Base-by-base conservation (phyloP, 2,888 invertebrate species). In the Lagria hirta region DNA sequence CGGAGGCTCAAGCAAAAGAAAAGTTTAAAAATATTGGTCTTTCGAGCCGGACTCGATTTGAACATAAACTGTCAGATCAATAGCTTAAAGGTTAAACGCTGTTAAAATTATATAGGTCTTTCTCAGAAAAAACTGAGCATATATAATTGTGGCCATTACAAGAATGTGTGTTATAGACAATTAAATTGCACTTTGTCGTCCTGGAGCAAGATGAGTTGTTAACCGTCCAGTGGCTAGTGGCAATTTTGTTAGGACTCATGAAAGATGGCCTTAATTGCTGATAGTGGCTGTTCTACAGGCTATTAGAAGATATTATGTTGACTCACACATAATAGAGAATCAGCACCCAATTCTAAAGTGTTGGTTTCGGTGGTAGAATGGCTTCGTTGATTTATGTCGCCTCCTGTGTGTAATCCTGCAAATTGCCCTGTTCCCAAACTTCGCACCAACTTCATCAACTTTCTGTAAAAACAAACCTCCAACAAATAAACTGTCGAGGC, bases 131-230 rank as follows among this genome's bases (percentile, higher is more conserved):
- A n/a, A n/a, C n/a, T n/a, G n/a, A n/a, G n/a, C n/a, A n/a, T n/a
- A n/a, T n/a, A n/a, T n/a, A n/a, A n/a, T n/a, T n/a, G n/a, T n/a
- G n/a, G n/a, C n/a, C n/a, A n/a, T n/a, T n/a, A n/a, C n/a, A n/a
- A n/a, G n/a, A n/a, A n/a, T n/a, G n/a, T n/a, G n/a, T n/a, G n/a
- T n/a, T n/a, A n/a, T n/a, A n/a, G n/a, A n/a, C n/a, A n/a, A n/a
- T n/a, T n/a, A n/a, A n/a, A n/a, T n/a, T n/a, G n/a, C n/a, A n/a
- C n/a, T n/a, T n/a, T n/a, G n/a, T n/a, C n/a, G n/a, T n/a, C n/a
- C n/a, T n/a, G n/a, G n/a, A n/a, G n/a, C n/a, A n/a, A 49, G 55
- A 54, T 48, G 54, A 51, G 49, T 57, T 57, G 57, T 52, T 57
- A 54, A 55, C 54, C 48, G 54, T 23, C 41, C 43, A 46, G 45